Evolutionary conservation across 1,140 invertebrate genomes (phyloP).

Genomic region (Coelopa frigida): DNA sequence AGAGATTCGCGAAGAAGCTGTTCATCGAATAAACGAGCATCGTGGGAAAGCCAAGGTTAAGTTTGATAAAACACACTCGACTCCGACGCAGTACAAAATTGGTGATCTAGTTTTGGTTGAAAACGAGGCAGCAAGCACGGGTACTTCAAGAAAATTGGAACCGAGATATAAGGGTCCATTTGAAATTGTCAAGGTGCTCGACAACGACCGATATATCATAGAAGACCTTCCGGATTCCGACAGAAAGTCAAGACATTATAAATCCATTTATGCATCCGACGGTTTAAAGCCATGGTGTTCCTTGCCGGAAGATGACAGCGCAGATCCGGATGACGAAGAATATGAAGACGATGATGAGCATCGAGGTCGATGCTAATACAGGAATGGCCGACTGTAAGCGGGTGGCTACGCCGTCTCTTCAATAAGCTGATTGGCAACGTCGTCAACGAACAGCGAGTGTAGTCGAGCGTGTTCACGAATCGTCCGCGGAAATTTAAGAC

Average conservation of each 20-base stretch:
- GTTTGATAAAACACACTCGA: not conserved
- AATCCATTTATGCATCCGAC: not conserved
- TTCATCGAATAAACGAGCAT: not conserved
- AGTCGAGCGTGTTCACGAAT: no score
- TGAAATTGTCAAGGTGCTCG: not conserved
- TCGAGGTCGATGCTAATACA: no score
- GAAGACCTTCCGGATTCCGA: not conserved
- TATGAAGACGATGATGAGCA: no score
- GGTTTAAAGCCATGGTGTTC: not conserved
- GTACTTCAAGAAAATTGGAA: not conserved
- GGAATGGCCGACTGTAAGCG: no score
- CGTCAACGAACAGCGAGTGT: no score
- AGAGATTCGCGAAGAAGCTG: not conserved
- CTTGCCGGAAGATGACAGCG: no score
- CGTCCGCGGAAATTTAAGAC: no score
- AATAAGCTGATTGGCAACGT: no score
- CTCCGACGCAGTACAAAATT: not conserved
- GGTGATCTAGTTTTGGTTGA: not conserved
- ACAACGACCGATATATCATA: not conserved
- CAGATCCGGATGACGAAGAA: no score
- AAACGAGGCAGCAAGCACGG: conserved; percentile 1
- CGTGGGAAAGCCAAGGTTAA: not conserved
- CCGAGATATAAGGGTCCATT: conserved; percentile 5
- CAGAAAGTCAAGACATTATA: not conserved
- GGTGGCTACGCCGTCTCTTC: no score